phyloP scores from a whole-genome alignment of 2,113 vertebrate species.

The Phylloscopus trochiloides region DNA sequence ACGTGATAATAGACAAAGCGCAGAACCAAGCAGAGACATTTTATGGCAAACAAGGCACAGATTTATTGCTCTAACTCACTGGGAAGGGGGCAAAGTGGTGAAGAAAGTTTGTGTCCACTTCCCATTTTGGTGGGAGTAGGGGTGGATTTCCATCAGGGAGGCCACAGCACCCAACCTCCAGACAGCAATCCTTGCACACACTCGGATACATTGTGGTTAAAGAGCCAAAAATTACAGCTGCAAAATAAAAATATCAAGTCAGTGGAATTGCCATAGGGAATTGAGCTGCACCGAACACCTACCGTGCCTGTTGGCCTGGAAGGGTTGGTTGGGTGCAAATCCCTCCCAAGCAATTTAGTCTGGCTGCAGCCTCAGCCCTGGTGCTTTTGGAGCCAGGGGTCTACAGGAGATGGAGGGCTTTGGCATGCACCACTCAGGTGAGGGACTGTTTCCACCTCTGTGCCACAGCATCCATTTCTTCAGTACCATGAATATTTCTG shows the following conservation, averaged over 20 bases:
- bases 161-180: rapidly evolving
- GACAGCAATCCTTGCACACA: not conserved
- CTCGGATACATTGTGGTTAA: rapidly evolving
- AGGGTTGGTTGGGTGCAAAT: not conserved
- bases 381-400: not conserved
- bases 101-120: not conserved
- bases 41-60: rapidly evolving
- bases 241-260: rapidly evolving
- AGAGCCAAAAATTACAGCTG: not conserved
- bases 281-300: not conserved
- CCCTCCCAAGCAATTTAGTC: not conserved
- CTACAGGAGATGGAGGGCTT: not conserved
- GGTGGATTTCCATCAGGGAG: not conserved
- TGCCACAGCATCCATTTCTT: not conserved
- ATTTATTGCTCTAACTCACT: rapidly evolving
- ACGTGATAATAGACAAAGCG: rapidly evolving
- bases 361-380: not conserved
- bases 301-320: rapidly evolving
- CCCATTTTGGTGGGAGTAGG: rapidly evolving
- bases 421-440: rapidly evolving
- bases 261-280: rapidly evolving
- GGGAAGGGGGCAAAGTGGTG: not conserved
- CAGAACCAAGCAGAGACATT: not conserved
- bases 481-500: not conserved
- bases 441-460: not conserved